Conservation (phyloP, 2,888 invertebrate species). For the Tenthredo amoena region DNA sequence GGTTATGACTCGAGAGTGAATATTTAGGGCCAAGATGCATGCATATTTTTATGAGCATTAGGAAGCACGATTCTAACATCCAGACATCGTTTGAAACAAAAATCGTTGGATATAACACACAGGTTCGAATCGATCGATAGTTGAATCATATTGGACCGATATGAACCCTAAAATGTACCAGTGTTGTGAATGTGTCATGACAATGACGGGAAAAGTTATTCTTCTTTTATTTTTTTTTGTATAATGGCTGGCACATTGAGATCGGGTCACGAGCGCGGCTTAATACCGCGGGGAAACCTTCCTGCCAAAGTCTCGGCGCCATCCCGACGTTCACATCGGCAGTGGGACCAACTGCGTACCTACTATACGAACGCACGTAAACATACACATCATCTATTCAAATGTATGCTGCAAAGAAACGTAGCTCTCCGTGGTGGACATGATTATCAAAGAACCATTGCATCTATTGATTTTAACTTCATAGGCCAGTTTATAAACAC, state of each 20-base stretch:
- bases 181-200: background rate
- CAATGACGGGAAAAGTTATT: background rate
- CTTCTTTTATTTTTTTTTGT: background rate
- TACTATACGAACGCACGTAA: background rate
- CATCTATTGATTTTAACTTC: background rate
- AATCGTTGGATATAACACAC: background rate
- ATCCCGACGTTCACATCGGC: background rate
- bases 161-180: background rate
- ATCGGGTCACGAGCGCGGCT: background rate
- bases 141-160: background rate
- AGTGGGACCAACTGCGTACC: background rate
- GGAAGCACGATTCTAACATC: background rate
- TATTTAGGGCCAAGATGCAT: background rate
- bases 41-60: background rate
- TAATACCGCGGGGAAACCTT: background rate
- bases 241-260: background rate
- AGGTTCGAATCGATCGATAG: background rate
- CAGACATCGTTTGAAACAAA: background rate
- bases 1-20: background rate
- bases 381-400: background rate
- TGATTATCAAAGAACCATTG: background rate
- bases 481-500: background rate
- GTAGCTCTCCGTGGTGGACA: background rate
- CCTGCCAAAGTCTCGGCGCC: slow-evolving; percentile 17
- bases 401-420: background rate